A percentile compares a stretch with the other conserved stretches of the same genome.
Conservation (phyloP, 2,113 vertebrate genomes). For the Malaclemys terrapin region DNA sequence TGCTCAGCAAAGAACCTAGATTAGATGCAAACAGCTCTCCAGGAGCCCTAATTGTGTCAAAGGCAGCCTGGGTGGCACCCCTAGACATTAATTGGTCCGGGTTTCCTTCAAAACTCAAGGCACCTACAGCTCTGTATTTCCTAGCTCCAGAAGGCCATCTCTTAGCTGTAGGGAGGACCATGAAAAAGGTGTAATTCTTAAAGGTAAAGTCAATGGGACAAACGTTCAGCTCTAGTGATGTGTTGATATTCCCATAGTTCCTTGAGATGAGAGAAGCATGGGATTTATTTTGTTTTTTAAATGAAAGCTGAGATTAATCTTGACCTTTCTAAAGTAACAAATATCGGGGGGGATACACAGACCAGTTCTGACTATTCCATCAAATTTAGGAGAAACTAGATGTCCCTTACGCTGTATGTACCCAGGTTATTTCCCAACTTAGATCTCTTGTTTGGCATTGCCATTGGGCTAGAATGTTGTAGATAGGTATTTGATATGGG, state of each 20-base stretch:
- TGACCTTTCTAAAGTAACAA: not conserved
- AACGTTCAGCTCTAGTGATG: rapidly evolving
- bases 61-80: not conserved
- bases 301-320: not conserved
- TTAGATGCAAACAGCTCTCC: not conserved
- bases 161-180: rapidly evolving
- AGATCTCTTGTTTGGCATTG: not conserved
- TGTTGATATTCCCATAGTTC: not conserved
- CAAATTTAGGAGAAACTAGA: not conserved
- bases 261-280: not conserved
- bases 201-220: not conserved
- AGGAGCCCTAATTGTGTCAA: not conserved
- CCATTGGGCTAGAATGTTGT: not conserved
- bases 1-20: not conserved
- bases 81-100: not conserved
- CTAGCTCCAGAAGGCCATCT: not conserved
- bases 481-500: not conserved
- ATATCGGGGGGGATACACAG: not conserved
- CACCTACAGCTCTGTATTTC: not conserved
- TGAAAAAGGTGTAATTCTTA: not conserved
- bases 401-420: not conserved
- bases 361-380: not conserved
- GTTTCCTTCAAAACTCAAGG: not conserved
- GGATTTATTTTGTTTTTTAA: not conserved
- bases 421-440: not conserved